Conservation (phyloP, 2,113 vertebrate genomes). For the Embiotoca jacksoni region DNA sequence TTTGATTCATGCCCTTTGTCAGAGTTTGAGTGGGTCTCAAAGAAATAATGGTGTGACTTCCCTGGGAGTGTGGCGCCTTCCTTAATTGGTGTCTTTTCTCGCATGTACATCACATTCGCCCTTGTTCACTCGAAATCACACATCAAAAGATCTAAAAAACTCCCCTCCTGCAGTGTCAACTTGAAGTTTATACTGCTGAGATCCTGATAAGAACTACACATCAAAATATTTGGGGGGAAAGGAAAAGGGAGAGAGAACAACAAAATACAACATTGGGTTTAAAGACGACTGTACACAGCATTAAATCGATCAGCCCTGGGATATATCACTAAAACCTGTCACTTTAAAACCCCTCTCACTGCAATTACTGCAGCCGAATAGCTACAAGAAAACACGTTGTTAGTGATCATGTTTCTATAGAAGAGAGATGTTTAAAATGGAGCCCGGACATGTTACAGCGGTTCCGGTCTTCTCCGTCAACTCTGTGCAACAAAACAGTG, state of each 20-base stretch:
- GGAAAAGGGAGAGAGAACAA: background rate
- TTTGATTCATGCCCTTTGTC: slow-evolving; percentile 81
- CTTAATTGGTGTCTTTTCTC: slow-evolving; percentile 78
- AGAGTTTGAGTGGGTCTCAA: slow-evolving; percentile 73
- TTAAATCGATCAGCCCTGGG: background rate
- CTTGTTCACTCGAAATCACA: slow-evolving; percentile 75
- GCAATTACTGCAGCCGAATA: slow-evolving; percentile 10
- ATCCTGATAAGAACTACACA: slow-evolving; percentile 37
- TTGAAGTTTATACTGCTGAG: slow-evolving; percentile 54
- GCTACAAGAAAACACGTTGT: slow-evolving; percentile 1
- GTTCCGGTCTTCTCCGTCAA: slow-evolving; percentile 10
- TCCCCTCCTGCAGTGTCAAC: slow-evolving; percentile 57
- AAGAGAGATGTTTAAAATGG: background rate
- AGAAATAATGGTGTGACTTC: slow-evolving; percentile 76
- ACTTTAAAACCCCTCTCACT: background rate
- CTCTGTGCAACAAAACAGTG: slow-evolving; percentile 1
- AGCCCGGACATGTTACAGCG: background rate
- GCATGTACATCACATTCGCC: slow-evolving; percentile 74
- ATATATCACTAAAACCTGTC: slow-evolving; percentile 1
- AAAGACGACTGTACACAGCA: background rate
- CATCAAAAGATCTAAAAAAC: slow-evolving; percentile 71
- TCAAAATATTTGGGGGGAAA: background rate
- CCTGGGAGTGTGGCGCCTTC: slow-evolving; percentile 61
- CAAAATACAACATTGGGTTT: slow-evolving; percentile 20
- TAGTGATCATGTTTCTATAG: background rate